phyloP scores from a whole-genome alignment of 2,113 vertebrate genomes.

The Nettapus auritus region DNA sequence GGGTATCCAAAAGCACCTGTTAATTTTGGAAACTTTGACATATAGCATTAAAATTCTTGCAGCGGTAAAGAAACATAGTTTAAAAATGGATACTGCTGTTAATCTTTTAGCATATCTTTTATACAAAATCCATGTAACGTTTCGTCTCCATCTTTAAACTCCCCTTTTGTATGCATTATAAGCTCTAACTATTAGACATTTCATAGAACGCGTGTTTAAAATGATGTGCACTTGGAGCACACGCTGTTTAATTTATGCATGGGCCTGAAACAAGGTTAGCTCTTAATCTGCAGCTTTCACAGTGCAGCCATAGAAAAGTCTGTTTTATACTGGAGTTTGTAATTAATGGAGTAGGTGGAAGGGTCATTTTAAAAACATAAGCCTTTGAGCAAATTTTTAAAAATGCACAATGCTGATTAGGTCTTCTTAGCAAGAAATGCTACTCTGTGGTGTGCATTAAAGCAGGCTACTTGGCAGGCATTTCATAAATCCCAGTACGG shows the following conservation, averaged over 20 bases:
- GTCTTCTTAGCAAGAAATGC: constrained; percentile 32
- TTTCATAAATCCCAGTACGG: constrained; percentile 3
- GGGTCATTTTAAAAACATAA: constrained; percentile 49
- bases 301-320: constrained; percentile 26
- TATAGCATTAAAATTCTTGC: background rate
- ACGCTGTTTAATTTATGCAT: constrained; percentile 14
- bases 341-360: constrained; percentile 66
- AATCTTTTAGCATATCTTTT: background rate
- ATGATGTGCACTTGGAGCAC: background rate
- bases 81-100: background rate
- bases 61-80: background rate
- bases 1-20: background rate
- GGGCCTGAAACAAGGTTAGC: constrained; percentile 7
- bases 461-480: constrained; percentile 19
- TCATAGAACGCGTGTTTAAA: background rate
- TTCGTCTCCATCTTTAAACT: background rate
- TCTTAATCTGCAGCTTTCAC: constrained; percentile 37
- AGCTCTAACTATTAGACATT: background rate
- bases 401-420: constrained; percentile 13
- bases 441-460: constrained; percentile 8
- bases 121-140: background rate
- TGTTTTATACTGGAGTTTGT: constrained; percentile 17
- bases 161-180: background rate
- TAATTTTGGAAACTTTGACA: background rate
- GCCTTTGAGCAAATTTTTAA: constrained; percentile 17